These are phyloP conservation scores for Semnornis frantzii DNA, from an alignment of 2,113 vertebrate species.

Conservation along the genomic window DNA sequence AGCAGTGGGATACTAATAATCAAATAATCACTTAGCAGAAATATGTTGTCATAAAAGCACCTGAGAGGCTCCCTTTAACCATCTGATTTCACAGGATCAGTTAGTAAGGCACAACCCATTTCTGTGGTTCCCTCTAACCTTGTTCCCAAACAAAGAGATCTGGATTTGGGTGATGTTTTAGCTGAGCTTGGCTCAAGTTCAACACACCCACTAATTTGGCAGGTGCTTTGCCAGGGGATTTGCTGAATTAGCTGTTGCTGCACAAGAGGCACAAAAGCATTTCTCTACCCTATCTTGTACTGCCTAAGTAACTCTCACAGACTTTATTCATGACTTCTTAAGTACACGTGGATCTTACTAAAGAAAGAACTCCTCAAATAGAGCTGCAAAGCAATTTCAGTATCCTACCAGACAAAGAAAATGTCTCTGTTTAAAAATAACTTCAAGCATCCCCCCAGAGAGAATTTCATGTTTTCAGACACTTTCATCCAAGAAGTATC, in stretches of 20 bases:
- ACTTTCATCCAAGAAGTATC: background rate
- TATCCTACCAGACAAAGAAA: background rate
- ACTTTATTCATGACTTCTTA: background rate
- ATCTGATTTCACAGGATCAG: background rate
- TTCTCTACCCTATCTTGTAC: background rate
- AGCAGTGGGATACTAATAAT: conserved; percentile 4
- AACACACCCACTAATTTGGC: background rate
- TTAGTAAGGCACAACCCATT: background rate
- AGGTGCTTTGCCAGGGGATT: background rate
- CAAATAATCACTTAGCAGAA: conserved; percentile 17
- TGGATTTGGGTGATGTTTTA: background rate
- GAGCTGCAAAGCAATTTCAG: background rate
- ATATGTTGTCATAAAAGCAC: background rate
- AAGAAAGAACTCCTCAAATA: background rate
- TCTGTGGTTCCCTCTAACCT: background rate
- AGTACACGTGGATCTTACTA: background rate
- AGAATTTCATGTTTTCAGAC: background rate
- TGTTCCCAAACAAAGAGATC: background rate
- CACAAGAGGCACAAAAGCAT: background rate
- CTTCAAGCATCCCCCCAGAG: background rate
- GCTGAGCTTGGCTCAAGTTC: background rate
- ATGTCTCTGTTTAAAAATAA: background rate
- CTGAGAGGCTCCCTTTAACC: background rate
- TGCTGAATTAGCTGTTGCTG: background rate
- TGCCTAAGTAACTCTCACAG: background rate